Base-by-base conservation (phyloP, 2,888 invertebrate species). In the Melieria crassipennis region DNA sequence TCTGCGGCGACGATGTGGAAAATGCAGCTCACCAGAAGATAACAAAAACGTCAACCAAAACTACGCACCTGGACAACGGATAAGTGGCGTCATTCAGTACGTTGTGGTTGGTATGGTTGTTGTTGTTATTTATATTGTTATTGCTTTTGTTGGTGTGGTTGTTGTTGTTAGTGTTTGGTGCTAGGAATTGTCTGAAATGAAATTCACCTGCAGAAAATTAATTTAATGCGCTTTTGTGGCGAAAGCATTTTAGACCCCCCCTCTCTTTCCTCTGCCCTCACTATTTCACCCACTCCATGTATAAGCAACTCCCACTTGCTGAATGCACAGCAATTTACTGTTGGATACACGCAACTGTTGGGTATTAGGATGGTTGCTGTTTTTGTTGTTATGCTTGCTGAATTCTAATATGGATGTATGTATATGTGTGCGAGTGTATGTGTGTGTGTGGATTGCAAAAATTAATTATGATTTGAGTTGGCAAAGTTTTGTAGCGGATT, bases 211-310 rank as follows among this genome's bases (percentile, higher is more conserved):
- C 50, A 47, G 68, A 60, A 70, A 75, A 75, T 73, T 75, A 67
- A 75, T 75, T 75, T 73, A 73, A 75, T 73, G 71, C 60, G 65
- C 66, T 72, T 72, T 72, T 72, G 61, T 72, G 65, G 52, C 47
- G n/a, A 60, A 62, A 58, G 46, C 58, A 64, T 70, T 65, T 70
- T 70, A 9, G 9, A 58, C 3, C 58, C 9, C 13, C 13, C 58
- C 0, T 30, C 3, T 2, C 30, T 3, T 30, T 2, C 30, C 30
- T 30, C 30, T 2, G 30, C 30, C 30, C 30, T 3, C 30, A 1
- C 30, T 30, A 1, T 30, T 30, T 30, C 30, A 30, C 30, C 30
- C 30, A 30, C 30, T 30, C 30, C 30, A 30, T 30, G 30, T 30
- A 30, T 30, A 30, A 30, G 30, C 2, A 30, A 30, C 30, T 2